Evolutionary conservation across 2,888 invertebrate genomes (phyloP).

Genomic region (Thumatha senex): DNA sequence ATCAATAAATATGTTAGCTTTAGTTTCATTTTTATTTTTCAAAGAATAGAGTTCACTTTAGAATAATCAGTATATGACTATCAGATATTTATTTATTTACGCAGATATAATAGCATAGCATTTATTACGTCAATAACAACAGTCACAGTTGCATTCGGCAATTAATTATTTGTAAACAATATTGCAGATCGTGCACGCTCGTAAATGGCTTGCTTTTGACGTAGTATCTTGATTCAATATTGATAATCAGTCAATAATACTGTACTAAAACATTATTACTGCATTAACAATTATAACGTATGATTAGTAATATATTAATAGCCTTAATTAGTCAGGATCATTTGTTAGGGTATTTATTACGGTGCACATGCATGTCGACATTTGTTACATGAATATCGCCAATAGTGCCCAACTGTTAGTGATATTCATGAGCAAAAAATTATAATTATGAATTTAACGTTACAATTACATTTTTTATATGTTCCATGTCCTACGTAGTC

Average conservation of each 20-base stretch:
- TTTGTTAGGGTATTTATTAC: conserved; percentile 15
- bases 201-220: conserved; percentile 58
- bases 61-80: conserved; percentile 15
- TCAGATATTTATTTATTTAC: conserved; percentile 54
- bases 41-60: conserved; percentile 35
- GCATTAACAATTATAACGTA: conserved; percentile 12
- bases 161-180: conserved; percentile 83
- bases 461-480: no score
- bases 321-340: conserved; percentile 24
- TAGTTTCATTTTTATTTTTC: conserved; percentile 29
- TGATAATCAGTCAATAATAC: conserved; percentile 41
- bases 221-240: conserved; percentile 46
- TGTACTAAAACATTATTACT: conserved; percentile 23
- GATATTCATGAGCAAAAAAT: no score
- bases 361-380: conserved; percentile 11
- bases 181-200: conserved; percentile 57
- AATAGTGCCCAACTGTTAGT: no score
- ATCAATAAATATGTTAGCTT: conserved; percentile 1
- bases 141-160: conserved; percentile 75
- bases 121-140: conserved; percentile 77
- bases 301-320: conserved; percentile 30
- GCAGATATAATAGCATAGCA: conserved; percentile 63
- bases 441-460: no score
- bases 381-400: not conserved
- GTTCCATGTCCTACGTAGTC: no score